These are phyloP conservation scores for Catagonus wagneri DNA, from an alignment of 2,113 vertebrate species.

Conservation along the genomic window DNA sequence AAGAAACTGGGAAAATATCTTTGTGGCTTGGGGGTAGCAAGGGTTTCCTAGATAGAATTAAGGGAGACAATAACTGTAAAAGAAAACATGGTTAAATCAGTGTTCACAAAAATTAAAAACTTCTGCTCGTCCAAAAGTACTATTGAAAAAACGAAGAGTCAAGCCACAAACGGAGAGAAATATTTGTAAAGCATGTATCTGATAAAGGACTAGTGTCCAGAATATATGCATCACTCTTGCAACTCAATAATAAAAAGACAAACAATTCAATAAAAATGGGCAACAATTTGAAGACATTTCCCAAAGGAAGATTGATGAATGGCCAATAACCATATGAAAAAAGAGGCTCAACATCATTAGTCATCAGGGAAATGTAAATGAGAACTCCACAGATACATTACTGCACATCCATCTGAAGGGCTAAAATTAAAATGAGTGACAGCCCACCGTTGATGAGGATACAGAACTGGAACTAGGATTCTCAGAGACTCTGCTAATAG, in stretches of 20 bases:
- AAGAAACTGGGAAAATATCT: slow-evolving; percentile 27
- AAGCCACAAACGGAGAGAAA: background rate
- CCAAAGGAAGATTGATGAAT: slow-evolving; percentile 52
- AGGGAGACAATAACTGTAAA: background rate
- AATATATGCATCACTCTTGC: background rate
- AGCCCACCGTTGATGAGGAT: background rate
- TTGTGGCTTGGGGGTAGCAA: background rate
- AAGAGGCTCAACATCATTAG: background rate
- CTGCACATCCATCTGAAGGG: background rate
- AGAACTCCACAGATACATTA: background rate
- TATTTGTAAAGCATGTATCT: slow-evolving; percentile 27
- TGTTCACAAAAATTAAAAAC: background rate
- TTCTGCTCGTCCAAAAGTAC: background rate
- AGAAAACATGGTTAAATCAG: slow-evolving; percentile 30
- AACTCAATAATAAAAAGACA: slow-evolving; percentile 52
- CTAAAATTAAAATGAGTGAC: background rate
- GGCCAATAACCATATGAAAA: slow-evolving; percentile 43
- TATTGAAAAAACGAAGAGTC: background rate
- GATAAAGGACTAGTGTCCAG: background rate
- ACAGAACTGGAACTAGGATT: background rate
- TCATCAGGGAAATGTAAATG: slow-evolving; percentile 16
- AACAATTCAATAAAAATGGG: slow-evolving; percentile 38
- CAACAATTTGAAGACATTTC: slow-evolving; percentile 50
- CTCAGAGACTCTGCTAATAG: background rate
- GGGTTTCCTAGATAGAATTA: background rate